Base-by-base conservation (phyloP, 2,888 invertebrate species). In the Arctia plantaginis region DNA sequence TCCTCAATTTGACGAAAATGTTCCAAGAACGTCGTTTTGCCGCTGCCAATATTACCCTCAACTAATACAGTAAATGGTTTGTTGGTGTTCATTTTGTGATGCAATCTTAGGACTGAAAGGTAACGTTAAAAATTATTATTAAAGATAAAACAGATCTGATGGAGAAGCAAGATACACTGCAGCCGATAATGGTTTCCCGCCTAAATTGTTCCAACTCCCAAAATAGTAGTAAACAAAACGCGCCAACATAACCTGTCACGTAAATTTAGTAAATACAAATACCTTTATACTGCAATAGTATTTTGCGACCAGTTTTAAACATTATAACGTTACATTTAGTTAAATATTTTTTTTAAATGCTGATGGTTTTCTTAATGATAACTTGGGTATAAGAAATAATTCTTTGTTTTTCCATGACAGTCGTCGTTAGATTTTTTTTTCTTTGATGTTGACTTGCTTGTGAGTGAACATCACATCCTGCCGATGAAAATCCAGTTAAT, bases 11-110 rank as follows among this genome's bases (percentile, higher is more conserved):
- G 96, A 72, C 97, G 96, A 89, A 98, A 98, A 94, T 98, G 97
- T 88, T 98, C 97, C 27, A 99, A 91, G 90, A 98, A 98, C 13
- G 98, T 98, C 2, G 98, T 98, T 95, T 99, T 99, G 0, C 98
- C 98, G 89, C 98, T 97, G 41, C 98, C 98, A 87, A 99, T 98
- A 91, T 99, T 99, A 41, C 98, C 98, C 90, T 99, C 98, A 51
- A 99, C 97, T 64, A 98, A 96, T 35, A 99, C 98, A 0, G 98
- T 98, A 88, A 98, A 98, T 0, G 98, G 97, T 81, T 97, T 91
- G 39, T 89, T 81, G 65, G 89, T 78, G 86, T 82, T 89, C 93
- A 95, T 95, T 85, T 89, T 93, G 76, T 85, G 82, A 79, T 81
- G 86, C 41, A 81, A 77, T 76, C 81, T 86, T 69, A 69, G 74